Conservation (phyloP, 2,113 vertebrate genomes). For the Lagopus muta region DNA sequence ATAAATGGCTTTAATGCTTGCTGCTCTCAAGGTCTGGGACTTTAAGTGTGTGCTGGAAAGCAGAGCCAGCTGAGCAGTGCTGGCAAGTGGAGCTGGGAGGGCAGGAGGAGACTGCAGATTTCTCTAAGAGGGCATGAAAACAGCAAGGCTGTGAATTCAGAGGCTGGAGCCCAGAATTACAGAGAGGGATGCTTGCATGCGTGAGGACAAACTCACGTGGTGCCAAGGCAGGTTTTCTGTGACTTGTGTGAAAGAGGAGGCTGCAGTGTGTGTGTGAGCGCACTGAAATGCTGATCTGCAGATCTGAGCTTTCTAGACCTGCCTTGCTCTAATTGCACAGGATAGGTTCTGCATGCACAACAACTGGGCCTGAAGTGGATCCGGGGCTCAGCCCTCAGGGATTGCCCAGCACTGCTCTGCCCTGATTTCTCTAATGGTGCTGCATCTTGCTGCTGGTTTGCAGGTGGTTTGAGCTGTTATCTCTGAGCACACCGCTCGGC, state of each 20-base stretch:
- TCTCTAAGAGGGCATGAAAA: neutral
- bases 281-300: conserved; percentile 45
- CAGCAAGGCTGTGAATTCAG: neutral
- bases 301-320: conserved; percentile 47
- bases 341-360: conserved; percentile 19
- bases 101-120: neutral
- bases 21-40: neutral
- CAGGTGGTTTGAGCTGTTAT: conserved; percentile 11
- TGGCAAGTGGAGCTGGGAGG: neutral
- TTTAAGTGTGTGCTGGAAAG: neutral
- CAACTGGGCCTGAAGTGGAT: conserved; percentile 44
- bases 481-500: neutral
- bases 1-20: neutral
- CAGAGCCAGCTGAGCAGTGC: neutral
- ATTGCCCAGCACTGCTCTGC: conserved; percentile 39
- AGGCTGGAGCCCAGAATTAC: neutral
- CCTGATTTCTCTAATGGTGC: conserved; percentile 57
- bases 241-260: neutral
- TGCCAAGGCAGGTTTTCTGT: neutral
- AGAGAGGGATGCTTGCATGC: neutral
- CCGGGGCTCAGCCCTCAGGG: conserved; percentile 22
- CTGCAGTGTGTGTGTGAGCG: neutral
- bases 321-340: conserved; percentile 62
- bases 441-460: conserved; percentile 40
- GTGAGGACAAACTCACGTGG: neutral